phyloP scores from a whole-genome alignment of 2,797 vertebrate species.

The Melanotaenia maccullochi region DNA sequence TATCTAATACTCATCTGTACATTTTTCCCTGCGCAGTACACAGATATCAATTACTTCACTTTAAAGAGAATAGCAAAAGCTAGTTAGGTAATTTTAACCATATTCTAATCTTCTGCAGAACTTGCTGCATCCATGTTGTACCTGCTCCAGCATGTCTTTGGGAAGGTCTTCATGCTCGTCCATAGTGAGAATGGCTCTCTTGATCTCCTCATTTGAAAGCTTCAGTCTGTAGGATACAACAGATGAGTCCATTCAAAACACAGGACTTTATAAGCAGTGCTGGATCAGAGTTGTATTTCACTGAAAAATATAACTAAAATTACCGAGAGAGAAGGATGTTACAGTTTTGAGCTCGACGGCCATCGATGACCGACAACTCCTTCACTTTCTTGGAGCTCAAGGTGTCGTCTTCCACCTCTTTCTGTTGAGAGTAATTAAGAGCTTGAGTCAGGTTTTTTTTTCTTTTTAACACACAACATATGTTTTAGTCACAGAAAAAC shows the following conservation, averaged over 20 bases:
- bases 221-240: constrained; percentile 87
- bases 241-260: background rate
- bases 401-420: constrained; percentile 93
- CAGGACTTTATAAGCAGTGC: background rate
- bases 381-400: constrained; percentile 95
- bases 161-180: constrained; percentile 98
- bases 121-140: constrained; percentile 54
- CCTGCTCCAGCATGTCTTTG: constrained; percentile 99
- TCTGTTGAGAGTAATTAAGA: constrained; percentile 62
- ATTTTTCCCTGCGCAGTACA: background rate
- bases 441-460: constrained; percentile 1
- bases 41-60: background rate
- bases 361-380: constrained; percentile 97
- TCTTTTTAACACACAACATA: background rate
- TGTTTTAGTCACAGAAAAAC: constrained; percentile 21
- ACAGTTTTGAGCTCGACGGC: constrained; percentile 97
- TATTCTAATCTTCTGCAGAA: background rate
- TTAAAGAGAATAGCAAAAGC: background rate
- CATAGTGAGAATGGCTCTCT: constrained; percentile 96
- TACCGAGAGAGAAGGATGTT: constrained; percentile 98
- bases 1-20: background rate
- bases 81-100: background rate
- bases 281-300: background rate
- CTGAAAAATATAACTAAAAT: constrained; percentile 7
- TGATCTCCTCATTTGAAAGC: constrained; percentile 97